Conservation (phyloP, 2,113 vertebrate species). For the Theristicus caerulescens region DNA sequence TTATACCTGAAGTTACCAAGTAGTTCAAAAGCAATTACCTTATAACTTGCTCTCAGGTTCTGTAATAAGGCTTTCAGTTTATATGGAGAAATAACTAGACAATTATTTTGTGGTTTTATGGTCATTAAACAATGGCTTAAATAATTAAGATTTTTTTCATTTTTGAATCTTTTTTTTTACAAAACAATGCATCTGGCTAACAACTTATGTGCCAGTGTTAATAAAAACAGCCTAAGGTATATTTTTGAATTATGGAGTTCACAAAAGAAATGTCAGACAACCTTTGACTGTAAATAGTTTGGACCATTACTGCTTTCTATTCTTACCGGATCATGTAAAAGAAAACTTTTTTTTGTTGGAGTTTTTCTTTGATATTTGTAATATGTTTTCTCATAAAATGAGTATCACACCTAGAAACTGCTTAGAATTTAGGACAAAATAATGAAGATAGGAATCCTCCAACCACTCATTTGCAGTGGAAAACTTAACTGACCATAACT, state of each 20-base stretch:
- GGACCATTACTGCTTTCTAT: background rate
- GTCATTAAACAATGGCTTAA: constrained; percentile 7
- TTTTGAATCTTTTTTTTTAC: background rate
- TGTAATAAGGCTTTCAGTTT: constrained; percentile 13
- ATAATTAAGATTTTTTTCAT: background rate
- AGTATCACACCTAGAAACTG: background rate
- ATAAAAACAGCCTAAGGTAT: background rate
- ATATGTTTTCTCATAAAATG: background rate
- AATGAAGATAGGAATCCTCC: background rate
- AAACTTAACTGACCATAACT: background rate
- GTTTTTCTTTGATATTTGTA: background rate
- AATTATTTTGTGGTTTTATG: constrained; percentile 41
- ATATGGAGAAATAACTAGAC: constrained; percentile 15
- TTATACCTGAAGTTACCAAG: constrained; percentile 44
- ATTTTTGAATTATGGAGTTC: background rate
- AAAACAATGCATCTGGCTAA: background rate
- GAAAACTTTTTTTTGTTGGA: background rate
- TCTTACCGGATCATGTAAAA: background rate
- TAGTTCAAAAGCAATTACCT: constrained; percentile 53
- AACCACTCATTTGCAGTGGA: background rate
- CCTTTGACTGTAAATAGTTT: background rate
- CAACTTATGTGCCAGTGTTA: background rate
- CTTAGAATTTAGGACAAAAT: background rate
- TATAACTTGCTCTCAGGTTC: constrained; percentile 7
- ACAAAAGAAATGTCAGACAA: background rate